A percentile compares a stretch with the other conserved stretches of the same genome.
Conservation (phyloP, 2,113 vertebrate species). For the Thinocorus orbignyianus region DNA sequence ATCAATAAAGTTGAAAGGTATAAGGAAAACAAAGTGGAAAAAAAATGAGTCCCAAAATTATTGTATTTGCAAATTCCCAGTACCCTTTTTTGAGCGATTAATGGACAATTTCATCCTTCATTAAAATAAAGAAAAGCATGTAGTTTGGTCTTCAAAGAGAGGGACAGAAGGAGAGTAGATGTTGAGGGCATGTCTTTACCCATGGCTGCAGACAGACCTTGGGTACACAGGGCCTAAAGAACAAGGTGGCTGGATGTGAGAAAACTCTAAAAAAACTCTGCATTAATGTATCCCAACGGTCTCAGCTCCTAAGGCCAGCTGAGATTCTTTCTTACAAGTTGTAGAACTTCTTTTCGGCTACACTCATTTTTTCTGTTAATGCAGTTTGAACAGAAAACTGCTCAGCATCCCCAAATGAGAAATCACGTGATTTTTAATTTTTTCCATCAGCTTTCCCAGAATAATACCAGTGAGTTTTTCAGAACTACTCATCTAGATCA, state of each 20-base stretch:
- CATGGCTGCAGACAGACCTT: neutral
- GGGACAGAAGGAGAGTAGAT: neutral
- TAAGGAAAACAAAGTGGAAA: neutral
- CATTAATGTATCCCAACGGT: neutral
- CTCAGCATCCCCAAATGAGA: neutral
- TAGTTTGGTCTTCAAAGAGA: slow-evolving; percentile 3
- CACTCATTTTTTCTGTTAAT: neutral
- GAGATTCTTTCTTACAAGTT: neutral
- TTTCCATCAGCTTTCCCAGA: neutral
- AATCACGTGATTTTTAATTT: neutral
- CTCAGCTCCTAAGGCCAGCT: neutral
- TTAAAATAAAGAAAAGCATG: neutral
- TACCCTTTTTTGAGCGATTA: neutral
- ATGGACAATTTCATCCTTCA: neutral
- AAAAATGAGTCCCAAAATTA: neutral
- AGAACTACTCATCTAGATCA: neutral
- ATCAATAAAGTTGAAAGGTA: neutral
- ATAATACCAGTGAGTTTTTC: neutral
- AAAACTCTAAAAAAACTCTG: neutral
- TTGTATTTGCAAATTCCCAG: neutral
- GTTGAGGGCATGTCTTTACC: neutral
- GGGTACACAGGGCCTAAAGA: neutral
- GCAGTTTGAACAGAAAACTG: neutral
- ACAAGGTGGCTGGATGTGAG: neutral
- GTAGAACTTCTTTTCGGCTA: neutral